These are phyloP conservation scores for Aleiodes alternator DNA, from an alignment of 2,888 invertebrate species.

Conservation along the genomic window DNA sequence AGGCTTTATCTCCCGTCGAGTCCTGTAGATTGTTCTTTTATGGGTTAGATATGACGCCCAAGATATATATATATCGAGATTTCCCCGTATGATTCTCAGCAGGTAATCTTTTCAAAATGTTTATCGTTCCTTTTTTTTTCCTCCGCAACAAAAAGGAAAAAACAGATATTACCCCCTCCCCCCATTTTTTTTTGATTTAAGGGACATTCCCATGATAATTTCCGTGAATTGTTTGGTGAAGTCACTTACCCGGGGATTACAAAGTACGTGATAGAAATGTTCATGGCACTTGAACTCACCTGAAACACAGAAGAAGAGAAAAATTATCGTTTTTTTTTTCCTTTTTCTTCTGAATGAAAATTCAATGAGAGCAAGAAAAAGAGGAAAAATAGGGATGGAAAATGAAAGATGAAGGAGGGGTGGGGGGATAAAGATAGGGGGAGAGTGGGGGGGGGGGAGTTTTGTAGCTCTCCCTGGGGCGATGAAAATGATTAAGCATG, in stretches of 20 bases:
- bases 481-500: slow-evolving; percentile 72
- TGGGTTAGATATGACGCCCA: slow-evolving; percentile 27
- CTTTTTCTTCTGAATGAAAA: slow-evolving; percentile 9
- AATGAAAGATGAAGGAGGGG: slow-evolving; percentile 35
- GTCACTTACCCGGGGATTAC: slow-evolving; percentile 10
- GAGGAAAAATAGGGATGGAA: not conserved
- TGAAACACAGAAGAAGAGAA: slow-evolving; percentile 12
- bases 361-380: slow-evolving; percentile 9
- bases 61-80: slow-evolving; percentile 16
- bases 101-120: slow-evolving; percentile 16
- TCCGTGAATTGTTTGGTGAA: slow-evolving; percentile 14
- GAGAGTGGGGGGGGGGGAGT: slow-evolving; percentile 17
- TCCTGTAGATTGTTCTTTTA: slow-evolving; percentile 24
- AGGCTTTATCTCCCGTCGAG: slow-evolving; percentile 27
- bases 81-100: slow-evolving; percentile 1
- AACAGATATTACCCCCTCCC: too few species aligned
- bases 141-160: slow-evolving; percentile 5
- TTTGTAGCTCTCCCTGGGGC: slow-evolving; percentile 51
- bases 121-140: not conserved
- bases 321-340: slow-evolving; percentile 10
- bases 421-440: slow-evolving; percentile 66
- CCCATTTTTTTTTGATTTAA: not conserved
- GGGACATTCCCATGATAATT: slow-evolving; percentile 15
- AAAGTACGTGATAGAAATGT: slow-evolving; percentile 24
- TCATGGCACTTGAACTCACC: slow-evolving; percentile 28